A percentile compares a stretch with the other conserved stretches of the same genome.
Conservation (phyloP, 2,888 invertebrate species). For the Aproaerema taeniolella region DNA sequence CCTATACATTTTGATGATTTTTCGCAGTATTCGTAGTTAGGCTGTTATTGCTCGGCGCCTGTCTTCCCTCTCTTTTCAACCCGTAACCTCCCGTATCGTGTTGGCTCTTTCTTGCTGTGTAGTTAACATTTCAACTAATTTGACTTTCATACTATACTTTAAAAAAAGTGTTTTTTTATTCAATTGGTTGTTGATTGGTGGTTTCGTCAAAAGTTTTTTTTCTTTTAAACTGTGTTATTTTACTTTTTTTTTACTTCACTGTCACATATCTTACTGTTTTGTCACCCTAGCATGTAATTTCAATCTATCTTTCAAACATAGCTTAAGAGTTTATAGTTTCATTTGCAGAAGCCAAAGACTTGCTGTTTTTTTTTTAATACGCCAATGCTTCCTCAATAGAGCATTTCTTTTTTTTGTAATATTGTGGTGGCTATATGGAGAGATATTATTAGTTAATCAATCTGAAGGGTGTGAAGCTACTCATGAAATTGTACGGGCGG, state of each 20-base stretch:
- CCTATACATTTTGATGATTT: no score
- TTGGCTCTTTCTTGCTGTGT: neutral
- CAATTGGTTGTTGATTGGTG: neutral
- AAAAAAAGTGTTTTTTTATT: neutral
- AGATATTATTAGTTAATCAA: no score
- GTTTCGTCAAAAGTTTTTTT: no score
- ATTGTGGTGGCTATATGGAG: no score
- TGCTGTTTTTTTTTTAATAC: neutral
- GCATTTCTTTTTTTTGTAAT: neutral
- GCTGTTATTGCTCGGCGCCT: neutral
- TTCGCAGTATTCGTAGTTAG: neutral
- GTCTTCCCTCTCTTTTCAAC: neutral
- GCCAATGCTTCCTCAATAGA: neutral
- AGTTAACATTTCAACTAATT: neutral
- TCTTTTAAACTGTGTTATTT: no score
- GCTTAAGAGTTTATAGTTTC: neutral
- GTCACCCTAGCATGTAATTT: neutral
- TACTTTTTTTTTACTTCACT: neutral
- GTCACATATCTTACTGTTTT: no score
- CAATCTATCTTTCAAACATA: neutral
- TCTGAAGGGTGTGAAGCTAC: no score
- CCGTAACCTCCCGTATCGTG: neutral
- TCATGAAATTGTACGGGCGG: no score
- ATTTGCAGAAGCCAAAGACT: neutral
- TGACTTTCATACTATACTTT: neutral